A percentile compares a stretch with the other conserved stretches of the same genome.
Evolutionary conservation across 2,797 vertebrate species (phyloP).

Genomic region (Takifugu ocellatus): DNA sequence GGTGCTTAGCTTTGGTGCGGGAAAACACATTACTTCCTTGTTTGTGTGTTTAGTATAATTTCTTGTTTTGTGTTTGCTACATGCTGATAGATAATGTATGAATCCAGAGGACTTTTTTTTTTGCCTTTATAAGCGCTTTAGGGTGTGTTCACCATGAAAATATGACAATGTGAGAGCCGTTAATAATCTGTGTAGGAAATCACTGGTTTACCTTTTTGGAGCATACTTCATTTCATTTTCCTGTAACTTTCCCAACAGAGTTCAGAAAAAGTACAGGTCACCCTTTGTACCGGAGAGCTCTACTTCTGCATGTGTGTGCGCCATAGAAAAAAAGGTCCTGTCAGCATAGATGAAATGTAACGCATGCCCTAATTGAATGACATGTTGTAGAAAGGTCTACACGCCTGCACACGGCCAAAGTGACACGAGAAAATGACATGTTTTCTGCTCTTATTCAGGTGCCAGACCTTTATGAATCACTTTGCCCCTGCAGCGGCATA

Average conservation of each 20-base stretch:
- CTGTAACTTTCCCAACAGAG: not conserved
- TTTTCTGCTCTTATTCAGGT: conserved; percentile 18
- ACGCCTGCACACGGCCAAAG: not conserved
- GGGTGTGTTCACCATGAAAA: too few relatives aligned
- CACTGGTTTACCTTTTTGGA: not conserved
- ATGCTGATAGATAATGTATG: conserved; percentile 3
- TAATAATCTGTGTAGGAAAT: not conserved
- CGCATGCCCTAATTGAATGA: conserved; percentile 26
- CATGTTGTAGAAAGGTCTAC: conserved; percentile 11
- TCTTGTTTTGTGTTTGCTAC: not conserved
- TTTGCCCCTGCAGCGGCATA: conserved; percentile 31
- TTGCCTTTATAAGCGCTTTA: too few relatives aligned
- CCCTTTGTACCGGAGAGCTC: conserved; percentile 5
- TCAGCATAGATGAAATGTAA: conserved; percentile 3
- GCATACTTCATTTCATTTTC: conserved; percentile 2
- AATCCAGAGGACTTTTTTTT: not conserved
- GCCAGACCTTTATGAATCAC: conserved; percentile 34
- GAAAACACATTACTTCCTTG: too few relatives aligned
- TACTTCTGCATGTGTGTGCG: not conserved
- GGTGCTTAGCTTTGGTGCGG: not conserved
- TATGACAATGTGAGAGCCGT: not conserved
- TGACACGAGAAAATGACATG: conserved; percentile 26
- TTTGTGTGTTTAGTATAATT: too few relatives aligned
- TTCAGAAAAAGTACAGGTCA: conserved; percentile 8
- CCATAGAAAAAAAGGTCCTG: conserved; percentile 5